These are phyloP conservation scores for Larimichthys polyactis DNA, from an alignment of 2,113 vertebrate genomes.

Conservation along the genomic window DNA sequence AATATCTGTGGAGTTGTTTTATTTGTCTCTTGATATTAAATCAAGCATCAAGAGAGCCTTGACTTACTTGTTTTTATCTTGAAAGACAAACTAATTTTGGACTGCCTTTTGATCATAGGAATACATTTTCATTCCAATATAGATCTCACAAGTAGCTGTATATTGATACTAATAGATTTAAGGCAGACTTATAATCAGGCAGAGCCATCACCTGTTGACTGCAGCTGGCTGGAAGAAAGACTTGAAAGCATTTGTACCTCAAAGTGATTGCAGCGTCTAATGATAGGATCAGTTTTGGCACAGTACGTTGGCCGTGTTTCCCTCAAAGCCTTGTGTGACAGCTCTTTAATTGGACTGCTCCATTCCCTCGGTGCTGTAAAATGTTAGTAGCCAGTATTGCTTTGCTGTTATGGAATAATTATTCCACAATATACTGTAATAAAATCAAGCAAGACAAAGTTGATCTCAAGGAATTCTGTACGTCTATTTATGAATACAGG, in stretches of 20 bases:
- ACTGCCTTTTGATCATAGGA: slow-evolving; percentile 44
- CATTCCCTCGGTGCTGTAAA: slow-evolving; percentile 60
- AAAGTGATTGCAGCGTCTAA: slow-evolving; percentile 77
- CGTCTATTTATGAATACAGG: slow-evolving; percentile 36
- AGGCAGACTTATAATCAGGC: slow-evolving; percentile 55
- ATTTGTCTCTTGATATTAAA: slow-evolving; percentile 31
- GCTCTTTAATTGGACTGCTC: slow-evolving; percentile 79
- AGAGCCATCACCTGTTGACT: slow-evolving; percentile 79
- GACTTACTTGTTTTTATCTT: slow-evolving; percentile 46
- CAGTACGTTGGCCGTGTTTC: slow-evolving; percentile 63
- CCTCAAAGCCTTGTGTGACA: slow-evolving; percentile 76
- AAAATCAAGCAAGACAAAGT: slow-evolving; percentile 59
- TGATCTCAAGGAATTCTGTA: slow-evolving; percentile 49
- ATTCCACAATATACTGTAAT: slow-evolving; percentile 62
- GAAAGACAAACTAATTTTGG: slow-evolving; percentile 43
- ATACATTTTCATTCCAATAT: slow-evolving; percentile 49
- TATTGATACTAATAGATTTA: slow-evolving; percentile 57
- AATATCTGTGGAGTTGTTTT: neutral
- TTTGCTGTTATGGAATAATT: slow-evolving; percentile 72
- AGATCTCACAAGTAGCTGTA: slow-evolving; percentile 51
- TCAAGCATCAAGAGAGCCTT: slow-evolving; percentile 16
- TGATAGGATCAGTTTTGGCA: slow-evolving; percentile 74
- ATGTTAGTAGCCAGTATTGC: slow-evolving; percentile 62
- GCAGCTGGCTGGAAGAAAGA: slow-evolving; percentile 51
- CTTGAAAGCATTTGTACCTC: slow-evolving; percentile 75